phyloP scores from a whole-genome alignment of 2,888 invertebrate genomes.

The Limnephilus lunatus region DNA sequence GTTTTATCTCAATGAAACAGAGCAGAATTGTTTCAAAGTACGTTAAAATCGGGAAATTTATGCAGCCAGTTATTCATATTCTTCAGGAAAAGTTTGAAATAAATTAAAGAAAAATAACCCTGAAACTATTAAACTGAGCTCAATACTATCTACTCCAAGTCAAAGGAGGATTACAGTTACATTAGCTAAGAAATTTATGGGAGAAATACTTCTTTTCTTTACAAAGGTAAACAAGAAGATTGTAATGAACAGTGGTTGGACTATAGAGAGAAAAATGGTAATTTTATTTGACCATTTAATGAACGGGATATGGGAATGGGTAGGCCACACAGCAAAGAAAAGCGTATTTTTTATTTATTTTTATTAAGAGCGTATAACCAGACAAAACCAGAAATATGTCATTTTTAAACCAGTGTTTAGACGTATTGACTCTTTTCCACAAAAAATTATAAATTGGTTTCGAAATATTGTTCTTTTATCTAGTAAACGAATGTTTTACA shows the following conservation, averaged over 20 bases:
- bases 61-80: background rate
- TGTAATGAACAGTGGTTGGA: background rate
- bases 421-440: no score
- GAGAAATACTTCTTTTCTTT: background rate
- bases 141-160: background rate
- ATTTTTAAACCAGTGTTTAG: no score
- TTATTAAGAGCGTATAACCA: no score
- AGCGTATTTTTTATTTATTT: no score
- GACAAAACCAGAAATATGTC: no score
- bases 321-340: no score
- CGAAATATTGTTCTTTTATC: no score
- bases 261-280: no score
- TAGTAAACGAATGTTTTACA: no score
- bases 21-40: background rate
- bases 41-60: background rate
- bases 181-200: background rate
- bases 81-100: background rate
- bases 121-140: background rate
- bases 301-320: no score
- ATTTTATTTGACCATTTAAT: no score
- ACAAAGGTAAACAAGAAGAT: background rate
- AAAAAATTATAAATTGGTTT: no score
- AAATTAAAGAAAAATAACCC: background rate
- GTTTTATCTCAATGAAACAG: background rate
- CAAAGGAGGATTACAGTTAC: background rate